These are phyloP conservation scores for Trachelus iudaicus DNA, from an alignment of 2,888 invertebrate genomes.

Conservation along the genomic window DNA sequence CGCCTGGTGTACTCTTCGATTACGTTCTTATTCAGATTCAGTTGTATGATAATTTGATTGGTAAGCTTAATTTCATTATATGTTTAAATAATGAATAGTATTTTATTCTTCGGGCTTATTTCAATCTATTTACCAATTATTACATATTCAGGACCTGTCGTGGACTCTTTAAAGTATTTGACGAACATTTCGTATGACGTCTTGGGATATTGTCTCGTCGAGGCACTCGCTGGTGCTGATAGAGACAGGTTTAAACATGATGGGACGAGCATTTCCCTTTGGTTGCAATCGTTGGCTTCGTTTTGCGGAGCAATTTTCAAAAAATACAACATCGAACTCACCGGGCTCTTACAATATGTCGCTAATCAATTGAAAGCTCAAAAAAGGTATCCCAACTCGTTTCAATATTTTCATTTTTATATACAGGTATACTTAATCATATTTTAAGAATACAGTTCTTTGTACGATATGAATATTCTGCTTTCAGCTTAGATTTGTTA, in stretches of 20 bases:
- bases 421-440: background rate
- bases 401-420: background rate
- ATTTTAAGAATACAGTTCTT: background rate
- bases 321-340: conserved; percentile 96
- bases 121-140: background rate
- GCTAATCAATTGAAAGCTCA: conserved; percentile 96
- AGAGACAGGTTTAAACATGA: conserved; percentile 85
- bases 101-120: background rate
- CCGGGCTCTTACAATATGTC: conserved; percentile 95
- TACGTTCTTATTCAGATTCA: conserved; percentile 91
- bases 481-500: conserved; percentile 84
- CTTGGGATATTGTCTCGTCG: conserved; percentile 93
- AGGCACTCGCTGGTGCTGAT: conserved; percentile 85
- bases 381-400: conserved; percentile 76
- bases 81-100: background rate
- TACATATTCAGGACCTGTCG: conserved; percentile 77
- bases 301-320: conserved; percentile 97
- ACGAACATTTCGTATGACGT: conserved; percentile 96
- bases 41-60: conserved; percentile 93
- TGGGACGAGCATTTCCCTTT: conserved; percentile 90
- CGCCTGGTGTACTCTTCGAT: conserved; percentile 95
- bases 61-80: conserved; percentile 33
- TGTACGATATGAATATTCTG: conserved; percentile 3
- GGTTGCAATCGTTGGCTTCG: conserved; percentile 94
- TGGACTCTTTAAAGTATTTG: conserved; percentile 96